Conservation (phyloP, 2,797 vertebrate species). For the Champsocephalus gunnari region DNA sequence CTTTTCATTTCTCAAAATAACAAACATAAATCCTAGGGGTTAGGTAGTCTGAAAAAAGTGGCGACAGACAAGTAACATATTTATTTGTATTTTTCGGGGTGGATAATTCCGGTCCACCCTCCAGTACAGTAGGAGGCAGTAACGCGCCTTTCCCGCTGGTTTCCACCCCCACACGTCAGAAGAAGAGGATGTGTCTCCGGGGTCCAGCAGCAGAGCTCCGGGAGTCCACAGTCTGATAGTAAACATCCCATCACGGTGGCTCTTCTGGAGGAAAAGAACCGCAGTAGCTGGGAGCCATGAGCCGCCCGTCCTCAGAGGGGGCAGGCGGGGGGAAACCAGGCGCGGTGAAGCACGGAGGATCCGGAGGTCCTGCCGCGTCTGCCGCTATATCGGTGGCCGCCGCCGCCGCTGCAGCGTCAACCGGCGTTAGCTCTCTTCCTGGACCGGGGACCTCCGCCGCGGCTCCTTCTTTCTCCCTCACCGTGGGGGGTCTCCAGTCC, state of each 20-base stretch:
- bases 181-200: slow-evolving; percentile 40
- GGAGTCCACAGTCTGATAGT: slow-evolving; percentile 66
- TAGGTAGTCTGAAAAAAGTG: no score
- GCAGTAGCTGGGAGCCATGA: slow-evolving; percentile 75
- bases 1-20: no score
- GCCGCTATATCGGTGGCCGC: slow-evolving; percentile 44
- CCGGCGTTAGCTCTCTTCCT: slow-evolving; percentile 69
- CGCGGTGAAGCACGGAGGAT: slow-evolving; percentile 79
- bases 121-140: no score
- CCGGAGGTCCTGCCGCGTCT: slow-evolving; percentile 58
- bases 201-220: slow-evolving; percentile 58
- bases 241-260: slow-evolving; percentile 61
- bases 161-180: no score
- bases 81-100: no score
- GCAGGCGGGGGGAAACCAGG: slow-evolving; percentile 77
- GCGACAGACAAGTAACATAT: no score
- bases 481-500: slow-evolving; percentile 61
- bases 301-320: slow-evolving; percentile 83
- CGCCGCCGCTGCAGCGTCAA: slow-evolving; percentile 43
- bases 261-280: slow-evolving; percentile 40
- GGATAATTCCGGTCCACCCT: no score
- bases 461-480: slow-evolving; percentile 63
- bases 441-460: slow-evolving; percentile 58
- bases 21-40: no score
- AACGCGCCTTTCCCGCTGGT: no score